These are phyloP conservation scores for Prunella strophiata DNA, from an alignment of 2,797 vertebrate species.

Conservation along the genomic window DNA sequence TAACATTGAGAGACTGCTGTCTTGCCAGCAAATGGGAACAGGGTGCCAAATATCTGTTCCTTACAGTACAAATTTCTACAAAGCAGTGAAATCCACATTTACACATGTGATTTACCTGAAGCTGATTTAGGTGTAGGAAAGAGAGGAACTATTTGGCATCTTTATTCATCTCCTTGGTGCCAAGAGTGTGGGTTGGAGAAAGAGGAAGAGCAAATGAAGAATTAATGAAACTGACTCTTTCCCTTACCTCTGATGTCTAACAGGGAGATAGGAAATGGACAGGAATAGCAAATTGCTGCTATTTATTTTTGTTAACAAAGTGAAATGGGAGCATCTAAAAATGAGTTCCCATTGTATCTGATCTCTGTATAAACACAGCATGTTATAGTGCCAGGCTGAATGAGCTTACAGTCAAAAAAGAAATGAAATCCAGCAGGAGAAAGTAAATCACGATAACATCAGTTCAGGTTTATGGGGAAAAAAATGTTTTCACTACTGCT, in stretches of 20 bases:
- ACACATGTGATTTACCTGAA: not conserved
- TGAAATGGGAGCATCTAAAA: not conserved
- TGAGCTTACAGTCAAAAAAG: not conserved
- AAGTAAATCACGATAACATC: not conserved
- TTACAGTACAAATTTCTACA: not conserved
- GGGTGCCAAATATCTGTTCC: not conserved
- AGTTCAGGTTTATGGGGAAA: not conserved
- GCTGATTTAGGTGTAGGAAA: not conserved
- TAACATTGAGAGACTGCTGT: not conserved
- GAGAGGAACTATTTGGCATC: not conserved
- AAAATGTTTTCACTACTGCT: not conserved
- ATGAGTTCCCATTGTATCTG: not conserved
- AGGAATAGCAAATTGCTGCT: not conserved
- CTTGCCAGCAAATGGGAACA: not conserved
- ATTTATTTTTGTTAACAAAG: not conserved
- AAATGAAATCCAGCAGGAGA: not conserved
- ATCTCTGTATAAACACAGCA: not conserved
- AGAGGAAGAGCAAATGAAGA: not conserved
- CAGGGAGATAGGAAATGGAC: not conserved
- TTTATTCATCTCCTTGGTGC: not conserved
- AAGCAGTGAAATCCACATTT: not conserved
- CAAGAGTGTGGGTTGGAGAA: not conserved
- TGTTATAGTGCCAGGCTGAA: not conserved
- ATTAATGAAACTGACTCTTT: not conserved
- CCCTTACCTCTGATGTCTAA: not conserved